Base-by-base conservation (phyloP, 2,888 invertebrate genomes). In the Acholoe squamosa region DNA sequence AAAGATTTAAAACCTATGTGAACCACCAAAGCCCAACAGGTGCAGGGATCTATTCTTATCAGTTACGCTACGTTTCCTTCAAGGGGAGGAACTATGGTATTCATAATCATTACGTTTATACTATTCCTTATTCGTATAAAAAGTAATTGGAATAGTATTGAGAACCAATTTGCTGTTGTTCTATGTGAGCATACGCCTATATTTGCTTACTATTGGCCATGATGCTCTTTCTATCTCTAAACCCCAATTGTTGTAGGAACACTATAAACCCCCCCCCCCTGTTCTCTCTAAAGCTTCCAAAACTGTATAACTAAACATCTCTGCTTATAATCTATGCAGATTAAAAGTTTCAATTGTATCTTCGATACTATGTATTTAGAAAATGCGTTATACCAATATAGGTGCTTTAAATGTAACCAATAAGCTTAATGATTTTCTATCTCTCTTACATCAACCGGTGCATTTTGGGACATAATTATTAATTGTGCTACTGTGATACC, bases 101-200 rank as follows among this genome's bases (percentile, higher is more conserved):
- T 61, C 5, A 61, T n/a, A 3, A 7, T 61, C 19, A 61, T 3
- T 14, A n/a, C 1, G 61, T 3, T 61, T 54, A 10, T 19, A 54
- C 54, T 54, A n/a, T 43, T 43, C 43, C 43, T 43, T 43, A 43
- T 43, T 43, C 43, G 10, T 7, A 43, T 43, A 43, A 43, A 43
- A 7, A 43, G 3, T 7, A 43, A 43, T 43, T 7, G 3, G 43
- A 43, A 43, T 19, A 61, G 19, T 61, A 19, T 61, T 61, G 22
- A n/a, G 61, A 19, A 61, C 22, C 19, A 61, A 61, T 61, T n/a
- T 7, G 43, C 43, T 61, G 61, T 61, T 61, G 61, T 61, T n/a
- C 19, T n/a, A n/a, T 61, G 61, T 61, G 61, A n/a, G 61, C n/a
- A 43, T 61, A n/a, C n/a, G 61, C 61, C 61, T n/a, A n/a, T 61